Evolutionary conservation across 1,140 invertebrate genomes (phyloP).

Genomic region (Laupala kohalensis): DNA sequence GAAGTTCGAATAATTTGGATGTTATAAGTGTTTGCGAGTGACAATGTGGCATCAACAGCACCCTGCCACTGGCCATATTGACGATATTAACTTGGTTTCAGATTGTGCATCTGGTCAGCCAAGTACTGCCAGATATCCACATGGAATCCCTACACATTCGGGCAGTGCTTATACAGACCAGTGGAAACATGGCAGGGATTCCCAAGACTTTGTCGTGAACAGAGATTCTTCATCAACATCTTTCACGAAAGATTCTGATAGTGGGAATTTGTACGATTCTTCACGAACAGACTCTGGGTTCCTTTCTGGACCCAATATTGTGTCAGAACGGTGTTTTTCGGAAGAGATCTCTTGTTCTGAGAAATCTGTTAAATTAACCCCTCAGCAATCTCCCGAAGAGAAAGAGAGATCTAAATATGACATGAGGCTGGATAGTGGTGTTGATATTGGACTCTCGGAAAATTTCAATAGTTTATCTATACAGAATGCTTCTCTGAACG

Average conservation of each 20-base stretch:
- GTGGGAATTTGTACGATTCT: constrained; percentile 23
- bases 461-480: constrained; percentile 35
- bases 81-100: constrained; percentile 17
- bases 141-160: constrained; percentile 10
- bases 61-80: constrained; percentile 13
- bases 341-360: constrained; percentile 18
- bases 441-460: constrained; percentile 36
- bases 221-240: constrained; percentile 12
- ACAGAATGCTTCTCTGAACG: constrained; percentile 23
- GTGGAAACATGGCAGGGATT: constrained; percentile 2
- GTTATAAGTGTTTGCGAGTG: constrained; percentile 6
- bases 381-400: constrained; percentile 7
- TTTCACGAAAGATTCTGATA: constrained; percentile 12
- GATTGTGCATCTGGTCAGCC: constrained; percentile 16
- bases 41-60: constrained; percentile 17
- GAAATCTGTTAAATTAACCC: constrained; percentile 18
- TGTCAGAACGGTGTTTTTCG: constrained; percentile 23
- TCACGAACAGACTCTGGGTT: constrained; percentile 39
- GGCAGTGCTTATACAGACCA: constrained; percentile 8
- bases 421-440: constrained; percentile 36
- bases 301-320: constrained; percentile 37
- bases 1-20: neutral
- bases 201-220: constrained; percentile 6
- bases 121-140: constrained; percentile 2
- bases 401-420: constrained; percentile 15